Evolutionary conservation across 2,113 vertebrate genomes (phyloP), one percentile per base, ranked within the genome.

Genomic region (Dipodomys merriami): DNA sequence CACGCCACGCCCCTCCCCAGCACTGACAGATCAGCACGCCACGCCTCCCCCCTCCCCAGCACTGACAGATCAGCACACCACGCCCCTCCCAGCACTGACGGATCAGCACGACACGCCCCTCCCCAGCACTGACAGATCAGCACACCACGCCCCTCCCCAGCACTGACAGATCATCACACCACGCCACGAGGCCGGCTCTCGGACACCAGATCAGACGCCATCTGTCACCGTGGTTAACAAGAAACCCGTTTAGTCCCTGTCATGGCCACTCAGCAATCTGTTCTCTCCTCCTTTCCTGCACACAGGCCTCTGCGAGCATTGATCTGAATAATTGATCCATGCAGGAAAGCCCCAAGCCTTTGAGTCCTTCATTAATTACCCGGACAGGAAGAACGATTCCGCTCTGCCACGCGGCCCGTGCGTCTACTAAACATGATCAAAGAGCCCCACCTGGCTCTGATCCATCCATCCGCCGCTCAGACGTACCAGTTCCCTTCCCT

Each of bases 321-420:
- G 10, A 64, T 57, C 67, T 64, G 91, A 96, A 94, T 94, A 95
- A 97, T 25, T 95, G 85, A 96, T 94, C 80, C 25, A 95, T 46
- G 91, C 93, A 90, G 88, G 39, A 19, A 60, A 79, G 69, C 74
- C 81, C 84, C 57, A 27, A 62, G 86, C 60, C 65, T 68, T 62
- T 84, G 84, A 86, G 83, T 49, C 53, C 80, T 80, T 94, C 67
- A 78, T 96, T 96, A 93, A 97, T 88, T 62, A 92, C 91, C 74
- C 22, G 83, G 95, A 90, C 86, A 72, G 95, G 96, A 20, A 92
- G 82, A 76, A 73, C 80, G 90, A 22, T 53, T 76, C 57, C 62
- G 19, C 76, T 71, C 15, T 3, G 46, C 87, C 39, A 39, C 39
- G 39, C 39, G 39, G 39, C 39, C 39, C 69, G 65, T 33, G n/a